These are phyloP conservation scores for Tapera naevia DNA, from an alignment of 2,797 vertebrate species.

Conservation along the genomic window DNA sequence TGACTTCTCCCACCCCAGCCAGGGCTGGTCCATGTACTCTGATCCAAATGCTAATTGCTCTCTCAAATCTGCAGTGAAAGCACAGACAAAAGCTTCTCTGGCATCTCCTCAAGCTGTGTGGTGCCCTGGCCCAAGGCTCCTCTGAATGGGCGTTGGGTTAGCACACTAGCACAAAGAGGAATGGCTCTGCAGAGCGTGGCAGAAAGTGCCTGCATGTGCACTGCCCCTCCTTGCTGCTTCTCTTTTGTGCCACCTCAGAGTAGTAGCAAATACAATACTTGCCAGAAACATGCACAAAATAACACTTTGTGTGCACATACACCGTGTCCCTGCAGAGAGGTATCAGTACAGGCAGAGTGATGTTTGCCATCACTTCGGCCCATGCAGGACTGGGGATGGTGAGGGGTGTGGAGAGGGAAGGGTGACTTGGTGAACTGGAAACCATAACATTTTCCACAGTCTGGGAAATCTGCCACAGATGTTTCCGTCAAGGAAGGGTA, in stretches of 20 bases:
- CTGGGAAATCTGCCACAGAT: background rate
- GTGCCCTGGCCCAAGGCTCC: background rate
- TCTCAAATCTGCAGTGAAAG: background rate
- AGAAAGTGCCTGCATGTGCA: background rate
- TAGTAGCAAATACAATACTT: background rate
- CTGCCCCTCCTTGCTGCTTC: background rate
- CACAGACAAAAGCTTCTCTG: background rate
- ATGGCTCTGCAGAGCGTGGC: background rate
- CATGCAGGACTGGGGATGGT: rapidly evolving
- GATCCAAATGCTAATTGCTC: background rate
- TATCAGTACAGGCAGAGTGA: background rate
- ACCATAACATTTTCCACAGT: background rate
- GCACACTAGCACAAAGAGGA: rapidly evolving
- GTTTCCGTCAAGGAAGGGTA: background rate
- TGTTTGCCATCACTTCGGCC: background rate
- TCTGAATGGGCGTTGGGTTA: rapidly evolving
- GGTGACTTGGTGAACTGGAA: background rate
- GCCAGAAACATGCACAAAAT: background rate
- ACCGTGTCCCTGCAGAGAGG: background rate
- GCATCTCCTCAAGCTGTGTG: background rate
- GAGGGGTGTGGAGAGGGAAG: background rate
- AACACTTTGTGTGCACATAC: rapidly evolving
- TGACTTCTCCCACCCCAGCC: background rate
- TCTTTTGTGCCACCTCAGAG: background rate
- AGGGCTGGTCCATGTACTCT: background rate